phyloP scores from a whole-genome alignment of 2,113 vertebrate genomes.

The Athene cunicularia region DNA sequence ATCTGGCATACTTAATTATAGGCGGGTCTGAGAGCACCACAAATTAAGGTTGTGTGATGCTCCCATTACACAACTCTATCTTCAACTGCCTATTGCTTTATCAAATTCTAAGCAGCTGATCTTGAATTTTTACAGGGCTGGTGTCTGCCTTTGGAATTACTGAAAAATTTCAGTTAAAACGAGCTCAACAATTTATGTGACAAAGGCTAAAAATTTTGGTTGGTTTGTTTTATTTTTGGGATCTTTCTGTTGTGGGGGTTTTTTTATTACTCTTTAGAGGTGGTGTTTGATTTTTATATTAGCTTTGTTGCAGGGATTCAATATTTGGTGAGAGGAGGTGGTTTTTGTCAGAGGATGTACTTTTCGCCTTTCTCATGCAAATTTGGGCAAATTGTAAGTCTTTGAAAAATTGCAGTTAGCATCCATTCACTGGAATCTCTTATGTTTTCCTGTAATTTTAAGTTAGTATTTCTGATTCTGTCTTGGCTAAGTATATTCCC shows the following conservation, averaged over 20 bases:
- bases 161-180: background rate
- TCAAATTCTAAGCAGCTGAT: background rate
- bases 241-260: background rate
- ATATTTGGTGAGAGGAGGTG: background rate
- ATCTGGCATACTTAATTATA: slow-evolving; percentile 15
- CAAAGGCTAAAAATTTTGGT: background rate
- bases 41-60: slow-evolving; percentile 21
- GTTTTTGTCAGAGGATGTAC: background rate
- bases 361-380: background rate
- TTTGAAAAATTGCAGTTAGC: background rate
- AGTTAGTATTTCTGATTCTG: background rate
- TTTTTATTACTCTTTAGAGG: background rate
- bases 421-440: background rate
- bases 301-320: background rate
- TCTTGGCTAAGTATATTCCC: background rate
- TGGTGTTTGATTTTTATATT: background rate
- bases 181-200: background rate
- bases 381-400: background rate
- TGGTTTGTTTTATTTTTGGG: background rate
- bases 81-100: background rate
- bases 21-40: background rate
- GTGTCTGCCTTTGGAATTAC: background rate
- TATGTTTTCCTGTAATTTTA: background rate
- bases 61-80: background rate
- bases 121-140: background rate